Conservation (phyloP, 2,888 invertebrate species). For the Drosophila sordidula region DNA sequence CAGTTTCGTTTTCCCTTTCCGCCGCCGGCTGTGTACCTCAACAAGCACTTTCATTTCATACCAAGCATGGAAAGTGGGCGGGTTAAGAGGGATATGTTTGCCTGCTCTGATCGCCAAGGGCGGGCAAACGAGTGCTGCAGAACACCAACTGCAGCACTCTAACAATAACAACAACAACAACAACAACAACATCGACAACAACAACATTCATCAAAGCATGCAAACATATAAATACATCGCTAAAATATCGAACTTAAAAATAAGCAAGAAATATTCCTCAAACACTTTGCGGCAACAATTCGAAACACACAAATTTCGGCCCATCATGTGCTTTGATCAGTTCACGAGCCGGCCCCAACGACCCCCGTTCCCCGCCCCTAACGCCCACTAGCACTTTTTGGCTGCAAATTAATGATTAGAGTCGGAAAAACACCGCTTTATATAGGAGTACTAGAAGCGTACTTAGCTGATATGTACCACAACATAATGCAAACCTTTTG, state of each 20-base stretch:
- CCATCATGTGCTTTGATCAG: conserved; percentile 63
- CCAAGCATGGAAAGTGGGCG: conserved; percentile 82
- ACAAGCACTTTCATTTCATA: conserved; percentile 60
- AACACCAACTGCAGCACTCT: conserved; percentile 30
- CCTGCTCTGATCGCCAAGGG: conserved; percentile 54
- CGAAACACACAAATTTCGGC: conserved; percentile 56
- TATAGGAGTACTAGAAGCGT: conserved; percentile 49
- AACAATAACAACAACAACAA: conserved; percentile 38
- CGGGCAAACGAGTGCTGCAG: conserved; percentile 59
- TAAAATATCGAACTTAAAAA: conserved; percentile 26
- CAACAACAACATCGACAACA: conserved; percentile 35
- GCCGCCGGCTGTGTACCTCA: conserved; percentile 19
- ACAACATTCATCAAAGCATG: conserved; percentile 53
- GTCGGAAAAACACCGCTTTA: conserved; percentile 66
- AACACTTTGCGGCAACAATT: conserved; percentile 40
- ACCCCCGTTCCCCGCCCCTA: conserved; percentile 31
- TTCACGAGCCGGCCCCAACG: conserved; percentile 39
- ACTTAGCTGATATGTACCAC: conserved; percentile 31
- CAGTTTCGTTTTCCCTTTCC: not conserved
- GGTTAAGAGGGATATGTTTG: conserved; percentile 82
- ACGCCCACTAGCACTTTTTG: conserved; percentile 50
- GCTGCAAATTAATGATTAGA: conserved; percentile 46
- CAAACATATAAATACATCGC: conserved; percentile 41
- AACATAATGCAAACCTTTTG: conserved; percentile 70
- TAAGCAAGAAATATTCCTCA: conserved; percentile 59